Base-by-base conservation (phyloP, 1,140 invertebrate genomes). In the Planococcus citri region DNA sequence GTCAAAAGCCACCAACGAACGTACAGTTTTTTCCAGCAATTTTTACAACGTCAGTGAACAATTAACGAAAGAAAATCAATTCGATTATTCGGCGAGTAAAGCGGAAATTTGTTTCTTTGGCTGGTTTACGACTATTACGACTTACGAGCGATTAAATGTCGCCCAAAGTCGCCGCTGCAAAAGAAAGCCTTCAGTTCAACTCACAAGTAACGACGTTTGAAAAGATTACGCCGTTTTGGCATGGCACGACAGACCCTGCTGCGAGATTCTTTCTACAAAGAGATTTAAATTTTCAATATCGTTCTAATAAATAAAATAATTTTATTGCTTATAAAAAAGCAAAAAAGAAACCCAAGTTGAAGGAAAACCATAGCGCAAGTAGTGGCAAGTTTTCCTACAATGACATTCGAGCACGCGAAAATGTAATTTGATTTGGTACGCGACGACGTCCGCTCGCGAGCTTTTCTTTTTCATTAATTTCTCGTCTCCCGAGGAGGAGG, bases 251-350 rank as follows among this genome's bases (percentile, higher is more conserved):
- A 8, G 6, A 14, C 33, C 14, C 33, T 37, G 6, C 14, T 14
- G 33, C 41, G 41, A 51, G 12, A 51, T 20, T 51, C 41, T 51
- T 17, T 17, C 17, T 9, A 51, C 41, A 51, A 51, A 51, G 41
- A 51, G 6, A 37, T 51, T 51, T 9, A 51, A 51, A 9, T 51
- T 51, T 51, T 51, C 41, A 51, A 51, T 51, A 51, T 51, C 41
- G 41, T 51, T 51, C 41, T 51, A 51, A 51, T 51, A 51, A 51
- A 51, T 51, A 51, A 51, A 51, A 51, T 51, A 51, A 51, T 51
- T 51, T 51, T 51, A 51, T 51, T 51, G 41, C 41, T 14, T 51
- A 51, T 20, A 51, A 51, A 51, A 51, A 51, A 51, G 12, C 29
- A 33, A 33, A 33, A 33, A 6, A 12, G 29, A 33, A 33, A 33